Percentiles rank a stretch among this genome's conserved stretches.
phyloP scores from a whole-genome alignment of 2,113 vertebrate species.

The Azemiops feae region DNA sequence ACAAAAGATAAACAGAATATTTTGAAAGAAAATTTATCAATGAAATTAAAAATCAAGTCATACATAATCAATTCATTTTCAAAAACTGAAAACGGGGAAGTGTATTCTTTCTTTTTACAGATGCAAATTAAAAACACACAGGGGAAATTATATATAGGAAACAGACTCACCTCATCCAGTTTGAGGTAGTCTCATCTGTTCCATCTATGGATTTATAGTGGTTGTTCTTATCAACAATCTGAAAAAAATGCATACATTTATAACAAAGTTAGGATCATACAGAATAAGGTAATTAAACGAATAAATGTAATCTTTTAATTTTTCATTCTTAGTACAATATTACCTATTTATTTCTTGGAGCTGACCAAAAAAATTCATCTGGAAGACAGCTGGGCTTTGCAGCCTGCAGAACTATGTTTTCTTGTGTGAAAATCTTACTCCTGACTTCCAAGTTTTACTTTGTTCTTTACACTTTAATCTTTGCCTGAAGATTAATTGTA shows the following conservation, averaged over 20 bases:
- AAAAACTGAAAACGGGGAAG: neutral
- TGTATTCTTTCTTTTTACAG: neutral
- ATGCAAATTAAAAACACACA: conserved; percentile 18
- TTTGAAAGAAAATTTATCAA: neutral
- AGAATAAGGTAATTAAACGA: neutral
- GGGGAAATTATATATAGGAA: conserved; percentile 16
- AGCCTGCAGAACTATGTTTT: neutral
- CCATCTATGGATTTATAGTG: conserved; percentile 90
- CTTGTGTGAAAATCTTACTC: neutral
- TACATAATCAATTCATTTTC: neutral
- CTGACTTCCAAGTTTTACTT: neutral
- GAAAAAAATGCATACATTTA: conserved; percentile 22
- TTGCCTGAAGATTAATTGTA: neutral
- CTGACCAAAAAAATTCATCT: neutral
- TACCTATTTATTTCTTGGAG: neutral
- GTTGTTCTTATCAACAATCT: conserved; percentile 89
- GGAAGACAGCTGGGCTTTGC: neutral
- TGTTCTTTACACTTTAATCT: neutral
- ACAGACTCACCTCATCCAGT: conserved; percentile 94
- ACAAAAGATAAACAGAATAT: neutral
- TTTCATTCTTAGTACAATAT: neutral
- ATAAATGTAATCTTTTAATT: neutral
- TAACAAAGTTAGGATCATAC: neutral
- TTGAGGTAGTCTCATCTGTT: conserved; percentile 88
- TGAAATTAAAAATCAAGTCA: neutral